Percentiles rank a stretch among this genome's conserved stretches.
Evolutionary conservation across 1,140 invertebrate genomes (phyloP).

Genomic region (Nilaparvata lugens): DNA sequence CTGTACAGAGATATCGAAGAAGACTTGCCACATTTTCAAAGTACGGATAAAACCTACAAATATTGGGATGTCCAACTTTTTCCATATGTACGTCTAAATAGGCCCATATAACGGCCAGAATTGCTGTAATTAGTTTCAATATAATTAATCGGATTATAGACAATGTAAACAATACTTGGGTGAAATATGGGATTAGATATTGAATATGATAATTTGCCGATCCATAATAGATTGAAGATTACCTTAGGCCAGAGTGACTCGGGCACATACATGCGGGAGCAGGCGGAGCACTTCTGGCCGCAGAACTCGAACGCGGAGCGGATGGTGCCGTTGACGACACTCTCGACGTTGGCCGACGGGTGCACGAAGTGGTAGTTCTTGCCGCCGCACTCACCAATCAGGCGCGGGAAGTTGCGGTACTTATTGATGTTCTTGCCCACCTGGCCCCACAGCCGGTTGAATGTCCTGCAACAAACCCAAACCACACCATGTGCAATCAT

Average conservation of each 20-base stretch:
- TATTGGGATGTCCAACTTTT: no score
- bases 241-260: slow-evolving; percentile 79
- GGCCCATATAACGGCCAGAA: neutral
- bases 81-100: no score
- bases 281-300: slow-evolving; percentile 98
- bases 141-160: no score
- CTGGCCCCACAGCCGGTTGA: slow-evolving; percentile 86
- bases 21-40: no score
- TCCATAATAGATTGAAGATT: no score
- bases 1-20: no score
- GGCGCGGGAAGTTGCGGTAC: slow-evolving; percentile 85
- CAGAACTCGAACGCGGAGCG: slow-evolving; percentile 90
- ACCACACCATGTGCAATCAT: no score
- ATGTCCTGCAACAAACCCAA: slow-evolving; percentile 59
- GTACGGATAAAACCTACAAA: no score
- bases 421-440: slow-evolving; percentile 80
- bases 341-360: slow-evolving; percentile 73
- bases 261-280: slow-evolving; percentile 91
- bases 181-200: neutral
- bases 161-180: no score
- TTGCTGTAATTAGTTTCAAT: no score
- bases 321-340: slow-evolving; percentile 78
- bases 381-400: slow-evolving; percentile 95
- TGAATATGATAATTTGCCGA: slow-evolving; percentile 8
- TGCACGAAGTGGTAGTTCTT: slow-evolving; percentile 99